Base-by-base conservation (phyloP, 2,888 invertebrate genomes). In the Ametastegia equiseti region DNA sequence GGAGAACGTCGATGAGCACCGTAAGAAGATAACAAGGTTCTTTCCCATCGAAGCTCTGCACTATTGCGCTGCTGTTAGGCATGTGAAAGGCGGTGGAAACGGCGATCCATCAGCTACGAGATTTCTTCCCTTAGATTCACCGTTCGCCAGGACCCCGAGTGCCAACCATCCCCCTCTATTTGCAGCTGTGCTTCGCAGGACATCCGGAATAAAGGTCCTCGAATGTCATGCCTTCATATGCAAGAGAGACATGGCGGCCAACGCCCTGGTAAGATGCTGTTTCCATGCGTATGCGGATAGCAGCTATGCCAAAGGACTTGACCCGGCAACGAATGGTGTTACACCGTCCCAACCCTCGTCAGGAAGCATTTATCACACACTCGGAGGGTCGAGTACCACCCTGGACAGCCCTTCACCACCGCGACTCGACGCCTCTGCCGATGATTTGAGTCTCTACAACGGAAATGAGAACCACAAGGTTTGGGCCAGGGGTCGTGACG, bases 211-310 rank as follows among this genome's bases (percentile, higher is more conserved):
- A 87, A 99, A 99, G 92, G 98, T 98, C 81, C 94, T 99, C 84
- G 99, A 99, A 93, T 99, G 99, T 93, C 99, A 99, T 93, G 98
- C 98, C 84, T 99, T 99, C 92, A 98, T 99, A 89, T 98, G 98
- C 92, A 97, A 98, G 87, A 95, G 98, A 81, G 98, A 98, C 92
- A 97, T 98, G 90, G 99, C 99, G 69, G 99, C 99, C 84, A 98
- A 99, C 92, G 99, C 99, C 87, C 94, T 99, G 89, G 99, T 99
- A 84, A 94, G 98, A 87, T 98, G 98, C 92, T 98, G 98, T 93
- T 99, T 99, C 93, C 98, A 98, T 93, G 98, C 98, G 75, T 99
- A 98, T 92, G 98, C 98, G 0, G 98, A 98, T 92, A 97, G 97
- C 87, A 97, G 97, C 85, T 98, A 98, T 91, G 98, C 97, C 67